These are phyloP conservation scores for Rhagonycha fulva DNA, from an alignment of 2,888 invertebrate species.

Conservation along the genomic window DNA sequence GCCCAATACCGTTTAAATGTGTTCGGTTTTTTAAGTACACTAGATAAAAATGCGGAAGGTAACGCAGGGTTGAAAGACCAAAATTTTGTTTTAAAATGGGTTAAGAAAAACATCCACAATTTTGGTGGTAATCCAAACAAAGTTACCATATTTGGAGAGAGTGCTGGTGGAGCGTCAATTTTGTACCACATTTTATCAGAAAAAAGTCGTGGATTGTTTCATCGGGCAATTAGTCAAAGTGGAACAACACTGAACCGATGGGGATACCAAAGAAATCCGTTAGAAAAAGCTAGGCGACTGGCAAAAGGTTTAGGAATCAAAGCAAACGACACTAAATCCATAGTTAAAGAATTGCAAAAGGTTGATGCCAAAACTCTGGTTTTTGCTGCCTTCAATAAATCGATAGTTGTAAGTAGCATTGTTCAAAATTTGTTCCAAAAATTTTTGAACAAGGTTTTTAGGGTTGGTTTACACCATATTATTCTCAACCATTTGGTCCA, in stretches of 20 bases:
- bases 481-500: background rate
- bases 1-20: slow-evolving; percentile 19
- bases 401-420: slow-evolving; percentile 3
- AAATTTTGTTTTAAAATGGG: slow-evolving; percentile 24
- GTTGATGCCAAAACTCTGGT: slow-evolving; percentile 6
- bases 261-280: slow-evolving; percentile 14
- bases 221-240: slow-evolving; percentile 22
- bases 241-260: slow-evolving; percentile 14
- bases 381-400: slow-evolving; percentile 9
- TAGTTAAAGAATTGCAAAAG: slow-evolving; percentile 6
- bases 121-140: slow-evolving; percentile 32
- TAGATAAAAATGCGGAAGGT: slow-evolving; percentile 33
- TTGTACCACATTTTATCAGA: slow-evolving; percentile 26
- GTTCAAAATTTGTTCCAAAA: background rate
- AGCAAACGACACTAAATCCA: background rate
- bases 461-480: background rate
- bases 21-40: slow-evolving; percentile 37
- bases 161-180: slow-evolving; percentile 30
- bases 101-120: slow-evolving; percentile 23
- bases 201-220: slow-evolving; percentile 17
- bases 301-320: slow-evolving; percentile 9
- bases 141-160: slow-evolving; percentile 33
- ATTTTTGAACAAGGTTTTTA: background rate
- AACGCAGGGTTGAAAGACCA: slow-evolving; percentile 35
- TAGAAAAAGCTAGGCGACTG: background rate